Evolutionary conservation across 2,888 invertebrate species (phyloP).

Genomic region (Onchidella celtica): DNA sequence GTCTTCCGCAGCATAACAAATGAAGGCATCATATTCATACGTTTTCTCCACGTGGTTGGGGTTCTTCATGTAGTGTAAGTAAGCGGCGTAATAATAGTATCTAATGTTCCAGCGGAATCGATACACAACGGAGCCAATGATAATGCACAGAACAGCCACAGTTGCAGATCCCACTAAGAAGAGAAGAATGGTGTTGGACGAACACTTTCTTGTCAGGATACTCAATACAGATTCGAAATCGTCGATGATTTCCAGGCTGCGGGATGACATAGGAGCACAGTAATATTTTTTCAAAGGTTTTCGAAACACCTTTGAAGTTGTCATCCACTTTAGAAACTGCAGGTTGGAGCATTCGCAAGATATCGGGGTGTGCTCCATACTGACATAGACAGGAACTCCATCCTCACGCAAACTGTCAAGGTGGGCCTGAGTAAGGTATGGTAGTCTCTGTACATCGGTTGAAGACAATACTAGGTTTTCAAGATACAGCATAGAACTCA

Average conservation of each 20-base stretch:
- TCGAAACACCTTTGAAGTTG: constrained; percentile 29
- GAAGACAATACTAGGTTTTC: background rate
- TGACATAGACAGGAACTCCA: constrained; percentile 1
- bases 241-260: background rate
- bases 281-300: background rate
- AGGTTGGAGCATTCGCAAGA: constrained; percentile 38
- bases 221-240: background rate
- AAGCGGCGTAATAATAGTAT: constrained; percentile 35
- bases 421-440: constrained; percentile 10
- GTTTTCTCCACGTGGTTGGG: background rate
- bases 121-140: constrained; percentile 7
- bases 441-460: constrained; percentile 20
- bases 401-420: constrained; percentile 13
- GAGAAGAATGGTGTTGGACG: background rate
- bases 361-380: constrained; percentile 39
- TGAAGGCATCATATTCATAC: constrained; percentile 50
- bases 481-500: constrained; percentile 32
- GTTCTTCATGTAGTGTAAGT: background rate
- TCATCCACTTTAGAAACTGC: constrained; percentile 42
- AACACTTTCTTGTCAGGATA: background rate
- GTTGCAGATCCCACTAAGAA: background rate
- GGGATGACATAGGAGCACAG: background rate
- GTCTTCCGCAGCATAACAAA: constrained; percentile 43
- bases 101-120: constrained; percentile 33
- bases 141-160: background rate